phyloP scores from a whole-genome alignment of 1,140 invertebrate species.

The Saxidomus purpurata region DNA sequence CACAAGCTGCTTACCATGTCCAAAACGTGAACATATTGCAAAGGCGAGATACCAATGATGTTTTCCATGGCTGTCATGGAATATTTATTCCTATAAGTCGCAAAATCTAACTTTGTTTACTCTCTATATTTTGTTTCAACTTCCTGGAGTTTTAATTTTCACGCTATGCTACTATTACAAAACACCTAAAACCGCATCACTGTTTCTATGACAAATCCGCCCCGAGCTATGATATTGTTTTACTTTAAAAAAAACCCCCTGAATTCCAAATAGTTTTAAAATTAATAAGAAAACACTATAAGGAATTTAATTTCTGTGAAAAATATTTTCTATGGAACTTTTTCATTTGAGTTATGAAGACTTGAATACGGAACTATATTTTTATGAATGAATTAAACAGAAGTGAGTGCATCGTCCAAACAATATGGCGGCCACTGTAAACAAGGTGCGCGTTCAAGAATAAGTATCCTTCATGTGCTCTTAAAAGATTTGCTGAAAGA shows the following conservation, averaged over 20 bases:
- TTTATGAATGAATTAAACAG: background rate
- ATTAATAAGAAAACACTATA: background rate
- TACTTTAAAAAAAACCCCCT: background rate
- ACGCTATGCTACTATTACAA: background rate
- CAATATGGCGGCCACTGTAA: slow-evolving; percentile 52
- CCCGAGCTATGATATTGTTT: background rate
- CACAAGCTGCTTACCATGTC: slow-evolving; percentile 50
- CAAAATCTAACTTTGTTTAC: background rate
- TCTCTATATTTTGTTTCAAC: too few species aligned
- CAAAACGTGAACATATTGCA: slow-evolving; percentile 48
- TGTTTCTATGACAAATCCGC: slow-evolving; percentile 50
- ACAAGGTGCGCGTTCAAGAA: slow-evolving; percentile 7
- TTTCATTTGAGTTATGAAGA: background rate
- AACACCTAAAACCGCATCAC: slow-evolving; percentile 29
- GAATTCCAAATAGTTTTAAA: background rate
- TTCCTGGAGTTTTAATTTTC: background rate
- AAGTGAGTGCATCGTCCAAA: slow-evolving; percentile 34
- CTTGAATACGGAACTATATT: background rate
- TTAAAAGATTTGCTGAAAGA: too few species aligned
- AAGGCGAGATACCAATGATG: slow-evolving; percentile 51
- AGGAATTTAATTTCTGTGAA: background rate
- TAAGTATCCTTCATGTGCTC: too few species aligned
- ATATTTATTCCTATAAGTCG: too few species aligned
- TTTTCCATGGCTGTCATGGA: slow-evolving; percentile 6
- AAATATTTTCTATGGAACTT: background rate